Evolutionary conservation across 2,113 vertebrate genomes (phyloP).

Genomic region (Morone saxatilis): DNA sequence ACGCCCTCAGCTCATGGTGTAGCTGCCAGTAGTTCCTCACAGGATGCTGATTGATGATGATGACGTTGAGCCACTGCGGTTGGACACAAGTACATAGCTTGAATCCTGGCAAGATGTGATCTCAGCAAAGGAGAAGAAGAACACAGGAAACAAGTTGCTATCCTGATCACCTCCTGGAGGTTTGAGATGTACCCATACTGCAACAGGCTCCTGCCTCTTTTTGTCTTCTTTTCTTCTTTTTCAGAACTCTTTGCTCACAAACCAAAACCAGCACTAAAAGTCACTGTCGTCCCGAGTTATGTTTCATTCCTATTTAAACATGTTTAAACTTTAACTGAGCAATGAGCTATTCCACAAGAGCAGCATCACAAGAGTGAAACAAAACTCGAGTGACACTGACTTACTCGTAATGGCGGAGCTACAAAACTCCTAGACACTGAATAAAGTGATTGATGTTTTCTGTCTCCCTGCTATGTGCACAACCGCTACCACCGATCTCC

Average conservation of each 20-base stretch:
- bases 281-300: not conserved
- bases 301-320: not conserved
- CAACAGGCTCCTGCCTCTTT: not conserved
- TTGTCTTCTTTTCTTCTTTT: not conserved
- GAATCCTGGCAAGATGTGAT: too few relatives aligned
- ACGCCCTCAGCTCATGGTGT: too few relatives aligned
- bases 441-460: not conserved
- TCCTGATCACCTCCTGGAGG: not conserved
- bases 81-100: too few relatives aligned
- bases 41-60: too few relatives aligned
- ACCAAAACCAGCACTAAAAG: not conserved
- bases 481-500: not conserved
- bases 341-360: not conserved
- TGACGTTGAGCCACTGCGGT: too few relatives aligned
- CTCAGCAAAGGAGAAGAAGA: not conserved
- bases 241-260: not conserved
- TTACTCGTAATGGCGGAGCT: not conserved
- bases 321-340: not conserved
- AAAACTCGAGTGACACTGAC: not conserved
- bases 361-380: not conserved
- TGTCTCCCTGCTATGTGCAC: not conserved
- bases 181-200: constrained; percentile 6
- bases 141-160: constrained; percentile 19
- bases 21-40: too few relatives aligned
- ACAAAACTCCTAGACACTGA: not conserved